Base-by-base conservation (phyloP, 2,888 invertebrate genomes). In the Anticlea derivata region DNA sequence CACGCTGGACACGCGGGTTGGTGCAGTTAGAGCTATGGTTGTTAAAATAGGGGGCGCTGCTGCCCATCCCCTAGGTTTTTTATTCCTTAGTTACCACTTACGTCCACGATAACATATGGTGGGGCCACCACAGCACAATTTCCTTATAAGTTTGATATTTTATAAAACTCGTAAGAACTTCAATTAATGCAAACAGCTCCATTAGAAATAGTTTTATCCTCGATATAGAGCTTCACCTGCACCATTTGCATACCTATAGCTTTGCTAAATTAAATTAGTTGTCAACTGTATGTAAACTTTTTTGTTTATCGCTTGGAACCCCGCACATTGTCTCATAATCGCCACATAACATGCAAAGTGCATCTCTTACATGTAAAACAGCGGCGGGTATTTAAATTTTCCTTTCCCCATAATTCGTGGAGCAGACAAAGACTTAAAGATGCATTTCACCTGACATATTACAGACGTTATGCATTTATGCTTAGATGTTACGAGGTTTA, bases 281-380 rank as follows among this genome's bases (percentile, higher is more conserved):
- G 13, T 30, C 29, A 20, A 26, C 33, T 23, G 17, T 17, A 4
- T 17, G 31, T 50, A 30, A 43, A 44, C 5, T 39, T 45, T 45
- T 50, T 38, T 46, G 33, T 51, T 54, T 39, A 33, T 30, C 27
- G 40, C 34, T 23, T 8, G 23, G 47, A 34, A 34, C 35, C 52
- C 31, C 38, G 48, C 67, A 41, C 78, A 79, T 78, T 76, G 79
- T 75, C 78, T 81, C 82, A 78, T 83, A 85, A 80, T 82, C 83
- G 78, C 68, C 73, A 65, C 83, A 81, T 81, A 83, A 84, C 83
- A 83, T 83, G 84, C 85, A 84, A 87, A 88, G 78, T 87, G 87
- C 87, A 88, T 86, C 87, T 87, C 86, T 86, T 78, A 83, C 85
- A 90, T 89, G 90, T 87, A 86, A 89, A 90, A 86, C 80, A 88